Percentiles rank a stretch among this genome's conserved stretches.
These are phyloP conservation scores for Etheostoma cragini DNA, from an alignment of 2,113 vertebrate genomes.

Conservation along the genomic window DNA sequence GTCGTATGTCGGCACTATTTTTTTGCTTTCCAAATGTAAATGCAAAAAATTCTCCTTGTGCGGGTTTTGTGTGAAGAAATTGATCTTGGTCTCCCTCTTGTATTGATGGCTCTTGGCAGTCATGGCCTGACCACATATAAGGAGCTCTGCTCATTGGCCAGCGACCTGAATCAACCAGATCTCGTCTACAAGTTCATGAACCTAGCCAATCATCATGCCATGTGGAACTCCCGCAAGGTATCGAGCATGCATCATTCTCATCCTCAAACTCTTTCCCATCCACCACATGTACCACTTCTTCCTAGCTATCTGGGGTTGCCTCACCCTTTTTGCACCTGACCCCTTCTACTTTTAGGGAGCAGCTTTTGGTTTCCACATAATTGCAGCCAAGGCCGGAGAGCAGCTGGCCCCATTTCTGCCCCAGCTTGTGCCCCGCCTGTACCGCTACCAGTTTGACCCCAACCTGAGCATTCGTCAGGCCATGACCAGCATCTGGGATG, in stretches of 20 bases:
- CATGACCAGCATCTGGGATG: constrained; percentile 99
- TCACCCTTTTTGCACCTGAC: background rate
- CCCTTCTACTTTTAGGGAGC: constrained; percentile 86
- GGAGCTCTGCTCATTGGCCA: constrained; percentile 97
- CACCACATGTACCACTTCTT: background rate
- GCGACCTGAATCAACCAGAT: constrained; percentile 97
- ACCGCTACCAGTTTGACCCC: constrained; percentile 98
- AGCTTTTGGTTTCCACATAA: constrained; percentile 98
- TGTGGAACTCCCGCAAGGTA: constrained; percentile 99
- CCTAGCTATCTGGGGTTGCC: background rate
- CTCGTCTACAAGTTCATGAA: constrained; percentile 99
- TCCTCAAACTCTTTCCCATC: background rate
- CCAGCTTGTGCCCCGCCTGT: constrained; percentile 94
- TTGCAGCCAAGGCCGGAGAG: constrained; percentile 94
- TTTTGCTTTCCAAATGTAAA: background rate
- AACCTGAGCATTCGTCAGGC: constrained; percentile 95
- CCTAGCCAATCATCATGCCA: constrained; percentile 97
- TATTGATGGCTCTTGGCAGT: constrained; percentile 74
- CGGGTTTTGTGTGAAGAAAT: background rate
- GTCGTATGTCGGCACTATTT: constrained; percentile 34
- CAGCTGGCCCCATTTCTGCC: constrained; percentile 94
- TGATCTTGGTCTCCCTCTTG: background rate
- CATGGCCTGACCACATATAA: constrained; percentile 97
- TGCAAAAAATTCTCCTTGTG: background rate
- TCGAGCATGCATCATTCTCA: background rate